phyloP scores from a whole-genome alignment of 2,113 vertebrate species.

The Phodopus roborovskii region DNA sequence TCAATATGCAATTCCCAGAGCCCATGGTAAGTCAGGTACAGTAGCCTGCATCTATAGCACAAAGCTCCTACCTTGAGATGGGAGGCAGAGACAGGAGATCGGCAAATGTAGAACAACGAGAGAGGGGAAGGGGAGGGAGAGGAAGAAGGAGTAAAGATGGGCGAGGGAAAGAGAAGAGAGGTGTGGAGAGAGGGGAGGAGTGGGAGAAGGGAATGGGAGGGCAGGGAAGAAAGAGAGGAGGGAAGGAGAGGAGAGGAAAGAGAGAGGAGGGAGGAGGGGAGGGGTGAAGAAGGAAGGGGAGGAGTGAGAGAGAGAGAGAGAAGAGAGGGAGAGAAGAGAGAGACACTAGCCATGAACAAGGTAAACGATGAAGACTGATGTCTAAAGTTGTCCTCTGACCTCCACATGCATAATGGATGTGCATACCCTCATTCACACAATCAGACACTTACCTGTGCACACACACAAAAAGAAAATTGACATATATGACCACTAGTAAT shows the following conservation, averaged over 20 bases:
- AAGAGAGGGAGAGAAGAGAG: not conserved
- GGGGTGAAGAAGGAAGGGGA: too few species aligned
- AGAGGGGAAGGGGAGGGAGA: too few species aligned
- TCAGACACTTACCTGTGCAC: not conserved
- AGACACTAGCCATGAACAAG: not conserved
- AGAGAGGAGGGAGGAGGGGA: too few species aligned
- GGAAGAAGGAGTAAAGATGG: too few species aligned
- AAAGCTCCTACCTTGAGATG: not conserved
- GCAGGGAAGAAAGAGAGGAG: not conserved
- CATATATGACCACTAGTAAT: not conserved
- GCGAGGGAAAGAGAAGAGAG: too few species aligned
- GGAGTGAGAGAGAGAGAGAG: not conserved
- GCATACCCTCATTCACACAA: not conserved
- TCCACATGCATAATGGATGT: not conserved
- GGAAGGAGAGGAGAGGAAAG: not conserved
- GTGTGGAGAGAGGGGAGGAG: too few species aligned
- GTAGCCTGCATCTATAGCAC: not conserved
- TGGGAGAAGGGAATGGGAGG: too few species aligned
- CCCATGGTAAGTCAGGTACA: not conserved
- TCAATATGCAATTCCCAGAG: not conserved
- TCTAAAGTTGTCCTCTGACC: not conserved
- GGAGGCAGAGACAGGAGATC: not conserved
- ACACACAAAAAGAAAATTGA: not conserved
- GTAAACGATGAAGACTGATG: not conserved
- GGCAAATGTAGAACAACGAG: not conserved